Evolutionary conservation across 2,797 vertebrate species (phyloP).

Genomic region (Crenuchus spilurus): DNA sequence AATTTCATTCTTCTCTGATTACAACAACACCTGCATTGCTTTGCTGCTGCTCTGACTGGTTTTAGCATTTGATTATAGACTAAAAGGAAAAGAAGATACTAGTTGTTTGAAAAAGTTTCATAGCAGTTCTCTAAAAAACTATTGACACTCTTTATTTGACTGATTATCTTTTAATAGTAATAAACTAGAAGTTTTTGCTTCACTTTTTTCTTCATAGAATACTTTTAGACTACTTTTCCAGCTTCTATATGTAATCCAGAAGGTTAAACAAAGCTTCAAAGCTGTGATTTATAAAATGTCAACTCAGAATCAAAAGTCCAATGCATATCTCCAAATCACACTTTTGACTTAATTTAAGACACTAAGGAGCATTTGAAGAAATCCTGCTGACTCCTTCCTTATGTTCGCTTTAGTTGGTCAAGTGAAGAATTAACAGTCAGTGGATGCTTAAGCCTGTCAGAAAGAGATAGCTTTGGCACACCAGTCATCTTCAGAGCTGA

Average conservation of each 20-base stretch:
- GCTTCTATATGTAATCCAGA: background rate
- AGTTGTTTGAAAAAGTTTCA: too few relatives aligned
- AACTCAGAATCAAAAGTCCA: background rate
- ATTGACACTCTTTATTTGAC: too few relatives aligned
- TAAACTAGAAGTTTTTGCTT: too few relatives aligned
- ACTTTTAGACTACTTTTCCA: background rate
- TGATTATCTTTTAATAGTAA: too few relatives aligned
- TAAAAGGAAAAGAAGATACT: too few relatives aligned
- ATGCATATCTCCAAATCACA: background rate
- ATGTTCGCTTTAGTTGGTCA: slow-evolving; percentile 3
- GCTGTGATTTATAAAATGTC: background rate
- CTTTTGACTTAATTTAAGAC: slow-evolving; percentile 15
- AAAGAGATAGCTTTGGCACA: slow-evolving; percentile 1
- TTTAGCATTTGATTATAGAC: too few relatives aligned
- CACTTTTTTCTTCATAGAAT: too few relatives aligned
- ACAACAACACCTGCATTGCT: too few relatives aligned
- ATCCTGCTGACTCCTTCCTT: slow-evolving; percentile 2
- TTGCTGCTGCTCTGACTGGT: too few relatives aligned
- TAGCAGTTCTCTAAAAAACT: too few relatives aligned
- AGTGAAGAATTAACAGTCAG: slow-evolving; percentile 29
- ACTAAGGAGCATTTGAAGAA: background rate
- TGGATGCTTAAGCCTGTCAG: slow-evolving; percentile 22
- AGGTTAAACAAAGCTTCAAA: background rate
- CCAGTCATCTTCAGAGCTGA: slow-evolving; percentile 3
- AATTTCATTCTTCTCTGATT: too few relatives aligned